Conservation (phyloP, 2,888 invertebrate genomes). For the Drosophila sordidula region DNA sequence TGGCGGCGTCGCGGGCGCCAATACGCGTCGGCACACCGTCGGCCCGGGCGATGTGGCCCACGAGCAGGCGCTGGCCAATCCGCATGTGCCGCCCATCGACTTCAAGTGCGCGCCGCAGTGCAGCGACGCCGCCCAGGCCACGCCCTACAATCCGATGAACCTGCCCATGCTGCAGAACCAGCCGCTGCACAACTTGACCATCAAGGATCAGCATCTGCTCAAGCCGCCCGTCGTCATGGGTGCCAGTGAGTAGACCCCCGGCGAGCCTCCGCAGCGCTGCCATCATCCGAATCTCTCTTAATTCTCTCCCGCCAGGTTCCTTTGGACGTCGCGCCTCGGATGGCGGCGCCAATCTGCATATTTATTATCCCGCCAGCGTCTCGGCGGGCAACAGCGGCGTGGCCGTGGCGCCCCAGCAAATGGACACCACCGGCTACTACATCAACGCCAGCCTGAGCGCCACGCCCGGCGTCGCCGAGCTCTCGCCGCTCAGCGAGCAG, state of each 20-base stretch:
- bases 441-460: conserved; percentile 68
- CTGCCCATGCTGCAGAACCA: conserved; percentile 93
- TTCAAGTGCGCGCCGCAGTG: conserved; percentile 82
- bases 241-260: conserved; percentile 87
- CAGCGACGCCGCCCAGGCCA: conserved; percentile 60
- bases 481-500: conserved; percentile 68
- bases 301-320: conserved; percentile 85
- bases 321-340: conserved; percentile 97
- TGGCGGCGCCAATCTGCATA: conserved; percentile 96
- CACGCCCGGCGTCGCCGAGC: conserved; percentile 52
- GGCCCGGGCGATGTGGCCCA: conserved; percentile 96
- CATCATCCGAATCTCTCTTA: no score
- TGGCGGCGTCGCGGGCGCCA: conserved; percentile 81
- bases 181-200: conserved; percentile 93
- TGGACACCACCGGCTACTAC: conserved; percentile 70
- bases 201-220: conserved; percentile 96
- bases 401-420: conserved; percentile 57
- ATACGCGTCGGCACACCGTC: conserved; percentile 95
- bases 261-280: no score
- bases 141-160: conserved; percentile 92
- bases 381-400: conserved; percentile 74
- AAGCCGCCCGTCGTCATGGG: conserved; percentile 97
- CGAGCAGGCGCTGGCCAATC: conserved; percentile 89
- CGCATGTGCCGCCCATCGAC: conserved; percentile 83
- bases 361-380: conserved; percentile 87